These are phyloP conservation scores for Drosophila nasuta DNA, from an alignment of 1,140 invertebrate species.

Conservation along the genomic window DNA sequence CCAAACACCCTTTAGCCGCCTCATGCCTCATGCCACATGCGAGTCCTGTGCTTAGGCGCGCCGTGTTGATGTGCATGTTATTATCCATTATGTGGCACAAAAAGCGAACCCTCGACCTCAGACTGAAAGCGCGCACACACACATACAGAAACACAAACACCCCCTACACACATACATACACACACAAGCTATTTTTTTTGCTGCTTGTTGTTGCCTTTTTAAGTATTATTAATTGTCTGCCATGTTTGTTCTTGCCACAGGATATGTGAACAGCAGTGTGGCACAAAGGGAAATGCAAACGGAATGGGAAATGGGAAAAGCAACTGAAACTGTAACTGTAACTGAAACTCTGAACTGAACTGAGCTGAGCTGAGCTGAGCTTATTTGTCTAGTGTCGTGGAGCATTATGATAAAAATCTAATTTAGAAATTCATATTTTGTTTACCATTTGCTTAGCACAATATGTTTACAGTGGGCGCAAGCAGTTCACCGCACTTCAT, in stretches of 20 bases:
- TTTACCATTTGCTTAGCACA: slow-evolving; percentile 32
- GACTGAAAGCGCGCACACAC: neutral
- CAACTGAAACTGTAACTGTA: slow-evolving; percentile 23
- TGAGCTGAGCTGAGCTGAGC: neutral
- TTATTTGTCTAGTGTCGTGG: slow-evolving; percentile 51
- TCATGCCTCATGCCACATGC: neutral
- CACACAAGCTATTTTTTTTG: slow-evolving; percentile 16
- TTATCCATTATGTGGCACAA: slow-evolving; percentile 57
- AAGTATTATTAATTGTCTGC: slow-evolving; percentile 82
- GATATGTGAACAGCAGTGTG: slow-evolving; percentile 45
- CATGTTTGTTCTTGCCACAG: slow-evolving; percentile 67
- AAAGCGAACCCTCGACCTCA: slow-evolving; percentile 17
- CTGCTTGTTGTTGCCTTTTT: slow-evolving; percentile 57
- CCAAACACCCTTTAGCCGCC: slow-evolving; percentile 15
- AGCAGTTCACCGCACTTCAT: neutral
- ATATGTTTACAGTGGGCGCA: slow-evolving; percentile 15
- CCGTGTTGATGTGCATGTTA: slow-evolving; percentile 62
- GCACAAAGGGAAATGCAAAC: neutral
- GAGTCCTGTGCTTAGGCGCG: slow-evolving; percentile 44
- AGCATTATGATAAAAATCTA: slow-evolving; percentile 62
- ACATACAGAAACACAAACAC: neutral
- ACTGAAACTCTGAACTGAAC: neutral
- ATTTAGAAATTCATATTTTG: slow-evolving; percentile 67
- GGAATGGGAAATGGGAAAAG: neutral
- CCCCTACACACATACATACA: neutral